These are phyloP conservation scores for Rhinella marina DNA, from an alignment of 2,797 vertebrate species.

Conservation along the genomic window DNA sequence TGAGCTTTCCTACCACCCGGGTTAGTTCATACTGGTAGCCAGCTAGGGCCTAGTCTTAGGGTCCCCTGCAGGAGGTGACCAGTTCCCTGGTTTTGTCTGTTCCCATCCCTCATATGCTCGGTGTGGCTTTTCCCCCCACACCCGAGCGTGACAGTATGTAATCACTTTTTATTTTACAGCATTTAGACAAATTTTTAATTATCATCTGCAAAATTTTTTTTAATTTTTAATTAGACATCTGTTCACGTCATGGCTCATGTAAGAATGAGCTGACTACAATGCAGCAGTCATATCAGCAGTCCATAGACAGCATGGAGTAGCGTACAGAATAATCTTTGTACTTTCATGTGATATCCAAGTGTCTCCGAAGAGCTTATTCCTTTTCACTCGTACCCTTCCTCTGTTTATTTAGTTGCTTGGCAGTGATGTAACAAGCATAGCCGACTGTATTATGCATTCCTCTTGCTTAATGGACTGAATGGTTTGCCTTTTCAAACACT, in stretches of 20 bases:
- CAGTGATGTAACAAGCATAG: constrained; percentile 58
- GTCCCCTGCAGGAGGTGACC: too few species aligned
- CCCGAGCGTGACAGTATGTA: too few species aligned
- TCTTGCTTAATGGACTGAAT: constrained; percentile 61
- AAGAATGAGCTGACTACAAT: not conserved
- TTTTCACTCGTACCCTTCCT: constrained; percentile 47
- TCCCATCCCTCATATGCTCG: too few species aligned
- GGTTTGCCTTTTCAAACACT: constrained; percentile 57
- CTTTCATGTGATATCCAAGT: constrained; percentile 40
- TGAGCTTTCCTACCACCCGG: too few species aligned
- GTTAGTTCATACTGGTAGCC: too few species aligned
- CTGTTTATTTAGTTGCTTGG: not conserved
- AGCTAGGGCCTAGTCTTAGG: too few species aligned
- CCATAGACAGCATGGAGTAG: not conserved
- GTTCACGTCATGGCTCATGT: not conserved
- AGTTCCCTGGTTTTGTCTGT: too few species aligned
- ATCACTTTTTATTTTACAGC: too few species aligned
- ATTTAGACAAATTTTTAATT: too few species aligned
- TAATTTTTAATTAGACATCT: too few species aligned
- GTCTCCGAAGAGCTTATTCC: constrained; percentile 56
- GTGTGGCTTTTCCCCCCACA: too few species aligned
- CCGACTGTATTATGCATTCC: constrained; percentile 55
- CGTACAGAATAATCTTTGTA: not conserved
- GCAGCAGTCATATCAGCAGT: not conserved
- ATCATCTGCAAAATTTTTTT: too few species aligned